Evolutionary conservation across 2,888 invertebrate species (phyloP).

Genomic region (Eulithis testata): DNA sequence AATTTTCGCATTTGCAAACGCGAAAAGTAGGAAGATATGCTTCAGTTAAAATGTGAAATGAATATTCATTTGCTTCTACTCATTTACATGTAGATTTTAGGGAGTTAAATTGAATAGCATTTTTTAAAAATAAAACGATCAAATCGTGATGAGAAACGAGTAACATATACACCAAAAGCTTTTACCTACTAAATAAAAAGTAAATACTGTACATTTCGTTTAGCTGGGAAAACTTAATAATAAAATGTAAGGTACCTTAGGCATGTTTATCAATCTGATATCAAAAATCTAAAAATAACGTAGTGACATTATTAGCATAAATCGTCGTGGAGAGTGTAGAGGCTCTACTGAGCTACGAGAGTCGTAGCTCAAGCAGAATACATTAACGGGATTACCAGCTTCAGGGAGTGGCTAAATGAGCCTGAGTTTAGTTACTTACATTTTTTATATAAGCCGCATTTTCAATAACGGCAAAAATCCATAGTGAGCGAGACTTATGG

Average conservation of each 20-base stretch:
- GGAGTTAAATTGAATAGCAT: too few relatives aligned
- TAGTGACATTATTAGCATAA: constrained; percentile 25
- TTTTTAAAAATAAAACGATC: too few relatives aligned
- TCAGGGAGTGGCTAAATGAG: constrained; percentile 16
- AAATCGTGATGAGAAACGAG: too few relatives aligned
- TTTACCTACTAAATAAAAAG: too few relatives aligned
- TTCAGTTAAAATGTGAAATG: background rate
- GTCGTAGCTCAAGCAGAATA: constrained; percentile 27
- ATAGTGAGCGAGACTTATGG: too few relatives aligned
- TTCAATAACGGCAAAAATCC: too few relatives aligned
- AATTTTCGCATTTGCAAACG: background rate
- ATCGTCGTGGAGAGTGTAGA: constrained; percentile 24
- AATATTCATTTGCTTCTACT: too few relatives aligned
- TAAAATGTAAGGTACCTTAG: too few relatives aligned
- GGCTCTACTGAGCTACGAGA: constrained; percentile 26
- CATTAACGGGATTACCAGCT: constrained; percentile 30
- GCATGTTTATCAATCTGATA: background rate
- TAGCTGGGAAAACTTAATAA: too few relatives aligned
- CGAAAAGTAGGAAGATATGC: background rate
- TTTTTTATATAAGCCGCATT: background rate
- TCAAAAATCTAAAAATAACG: constrained; percentile 7
- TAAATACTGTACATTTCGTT: too few relatives aligned
- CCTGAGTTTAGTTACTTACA: background rate
- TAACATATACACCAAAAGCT: too few relatives aligned
- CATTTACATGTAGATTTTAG: too few relatives aligned